Base-by-base conservation (phyloP, 2,113 vertebrate genomes). In the Potamarius usumacintae region DNA sequence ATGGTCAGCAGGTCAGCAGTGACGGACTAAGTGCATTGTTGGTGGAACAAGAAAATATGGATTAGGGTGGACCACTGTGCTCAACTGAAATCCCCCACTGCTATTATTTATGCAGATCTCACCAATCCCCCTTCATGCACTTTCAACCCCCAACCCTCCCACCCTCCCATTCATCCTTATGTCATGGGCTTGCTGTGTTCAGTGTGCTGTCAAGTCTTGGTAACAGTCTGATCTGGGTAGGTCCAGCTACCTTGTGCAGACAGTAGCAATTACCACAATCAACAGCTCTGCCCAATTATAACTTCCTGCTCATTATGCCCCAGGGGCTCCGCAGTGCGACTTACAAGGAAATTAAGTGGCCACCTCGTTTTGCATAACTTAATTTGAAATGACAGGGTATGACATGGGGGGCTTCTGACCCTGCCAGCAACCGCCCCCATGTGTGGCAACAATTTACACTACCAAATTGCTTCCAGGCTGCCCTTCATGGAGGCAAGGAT, bases 251-350 rank as follows among this genome's bases (percentile, higher is more conserved):
- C 93, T 93, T 93, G 92, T 94, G 95, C 94, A 97, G 97, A 97
- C 97, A 98, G 97, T 96, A 97, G 96, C 96, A 99, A 99, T 99
- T 99, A 98, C 96, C 94, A 92, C 96, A 97, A 98, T 99, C 97
- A 98, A 97, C 96, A 96, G 97, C 96, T 98, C 97, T 97, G 96
- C 96, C 96, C 98, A 99, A 99, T 99, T 99, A 98, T 93, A 93
- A 94, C 96, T 96, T 97, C 97, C 96, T 96, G 93, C 96, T 96
- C 95, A 95, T 96, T 96, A 95, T 96, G 94, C 96, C 95, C 93
- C 91, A 92, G 95, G 96, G 96, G 96, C 95, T 95, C 91, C 91
- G 94, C 95, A 94, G 85, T 94, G 79, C 93, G 92, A 94, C 94
- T 91, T 90, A 91, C 91, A 93, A 94, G 95, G 94, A 95, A 95